Percentiles rank a stretch among this genome's conserved stretches.
phyloP scores from a whole-genome alignment of 2,888 invertebrate genomes.

The Tryphoninae sp. region DNA sequence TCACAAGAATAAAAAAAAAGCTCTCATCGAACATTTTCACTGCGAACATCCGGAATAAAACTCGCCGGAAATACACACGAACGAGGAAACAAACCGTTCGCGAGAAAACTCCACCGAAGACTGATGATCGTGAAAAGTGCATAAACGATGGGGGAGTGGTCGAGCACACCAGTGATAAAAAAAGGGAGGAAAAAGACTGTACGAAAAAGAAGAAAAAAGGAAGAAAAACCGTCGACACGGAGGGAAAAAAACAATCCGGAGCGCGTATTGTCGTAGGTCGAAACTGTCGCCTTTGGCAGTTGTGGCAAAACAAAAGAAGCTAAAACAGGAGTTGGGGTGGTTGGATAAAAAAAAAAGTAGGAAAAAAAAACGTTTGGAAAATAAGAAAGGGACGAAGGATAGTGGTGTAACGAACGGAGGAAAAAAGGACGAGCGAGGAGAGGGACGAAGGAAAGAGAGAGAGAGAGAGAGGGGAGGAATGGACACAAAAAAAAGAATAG shows the following conservation, averaged over 20 bases:
- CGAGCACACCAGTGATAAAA: conserved; percentile 16
- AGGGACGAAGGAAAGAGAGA: conserved; percentile 19
- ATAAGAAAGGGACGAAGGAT: conserved; percentile 54
- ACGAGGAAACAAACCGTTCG: conserved; percentile 47
- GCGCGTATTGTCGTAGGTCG: conserved; percentile 56
- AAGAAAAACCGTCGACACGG: conserved; percentile 41
- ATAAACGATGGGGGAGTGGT: conserved; percentile 26
- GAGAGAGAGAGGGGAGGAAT: neutral
- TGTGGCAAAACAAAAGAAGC: conserved; percentile 46
- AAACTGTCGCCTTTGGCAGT: conserved; percentile 60
- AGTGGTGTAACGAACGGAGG: conserved; percentile 52
- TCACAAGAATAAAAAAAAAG: neutral
- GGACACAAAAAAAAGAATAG: conserved; percentile 47
- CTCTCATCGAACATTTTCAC: conserved; percentile 2
- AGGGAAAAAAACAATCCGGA: conserved; percentile 49
- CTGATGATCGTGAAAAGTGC: conserved; percentile 56
- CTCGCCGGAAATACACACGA: conserved; percentile 1
- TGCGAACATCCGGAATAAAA: conserved; percentile 5
- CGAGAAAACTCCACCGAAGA: conserved; percentile 49
- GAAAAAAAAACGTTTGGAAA: conserved; percentile 20
- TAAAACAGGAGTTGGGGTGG: neutral
- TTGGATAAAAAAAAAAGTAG: neutral
- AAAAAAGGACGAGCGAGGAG: conserved; percentile 28
- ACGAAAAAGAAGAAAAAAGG: conserved; percentile 12
- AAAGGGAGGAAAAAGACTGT: neutral